Evolutionary conservation across 2,888 invertebrate species (phyloP), one percentile per base, ranked within the genome.

Genomic region (Leptinotarsa juncta): DNA sequence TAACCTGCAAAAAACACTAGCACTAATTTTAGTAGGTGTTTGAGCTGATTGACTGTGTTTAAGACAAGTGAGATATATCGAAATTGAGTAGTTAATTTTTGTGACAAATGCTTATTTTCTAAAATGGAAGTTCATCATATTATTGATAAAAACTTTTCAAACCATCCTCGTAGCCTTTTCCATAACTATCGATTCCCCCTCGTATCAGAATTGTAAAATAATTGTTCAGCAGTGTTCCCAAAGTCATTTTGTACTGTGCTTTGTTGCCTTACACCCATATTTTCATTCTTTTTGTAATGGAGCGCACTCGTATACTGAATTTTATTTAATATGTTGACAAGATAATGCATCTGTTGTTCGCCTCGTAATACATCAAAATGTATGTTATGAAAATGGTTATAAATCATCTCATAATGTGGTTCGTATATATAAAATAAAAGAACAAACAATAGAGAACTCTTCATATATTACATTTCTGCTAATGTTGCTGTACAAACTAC

Each of bases 391-490:
- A 82, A 82, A 81, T 75, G 78, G 79, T 68, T 74, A 74, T 83
- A 82, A 77, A 81, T 83, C 81, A 83, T 80, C 80, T 80, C 79
- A 79, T 82, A 83, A 82, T 80, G 80, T 78, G 80, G 79, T 81
- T 78, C 77, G 79, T 81, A 81, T 81, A 82, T 81, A 81, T 81
- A 81, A 80, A 83, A 83, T 81, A 82, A 82, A 82, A 81, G 78
- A 79, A 77, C 78, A 83, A 81, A 83, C 83, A 83, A 83, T 83
- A 78, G 82, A 78, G 78, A 75, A 79, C 81, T 82, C 83, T 82
- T 82, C 82, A 81, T 83, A 83, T 83, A 82, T 83, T 82, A 82
- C 81, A 80, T 83, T 83, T 83, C 82, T 83, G 83, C 80, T 83
- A 83, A 83, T 83, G 83, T 79, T 81, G 82, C 81, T 81, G 81